A percentile compares a stretch with the other conserved stretches of the same genome.
These are phyloP conservation scores for Teleogryllus oceanicus DNA, from an alignment of 2,888 invertebrate genomes.

Conservation along the genomic window DNA sequence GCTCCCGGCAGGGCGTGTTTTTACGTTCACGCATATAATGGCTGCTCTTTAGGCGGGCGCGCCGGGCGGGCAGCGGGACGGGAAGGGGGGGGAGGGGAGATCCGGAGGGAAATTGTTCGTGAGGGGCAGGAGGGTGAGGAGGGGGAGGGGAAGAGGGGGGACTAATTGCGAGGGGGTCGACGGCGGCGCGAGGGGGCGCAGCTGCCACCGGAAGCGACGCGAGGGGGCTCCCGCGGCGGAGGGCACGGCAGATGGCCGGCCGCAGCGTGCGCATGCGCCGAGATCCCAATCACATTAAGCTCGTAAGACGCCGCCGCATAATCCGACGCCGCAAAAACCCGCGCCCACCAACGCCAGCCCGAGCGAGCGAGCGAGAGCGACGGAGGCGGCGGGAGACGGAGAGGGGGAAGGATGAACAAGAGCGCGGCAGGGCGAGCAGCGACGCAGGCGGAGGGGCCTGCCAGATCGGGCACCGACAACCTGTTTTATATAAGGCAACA, in stretches of 20 bases:
- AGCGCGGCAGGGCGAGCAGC: not conserved
- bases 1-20: not conserved
- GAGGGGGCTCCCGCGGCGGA: not conserved
- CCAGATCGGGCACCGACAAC: not conserved
- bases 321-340: constrained; percentile 30
- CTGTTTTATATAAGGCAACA: not conserved
- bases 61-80: not conserved
- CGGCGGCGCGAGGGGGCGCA: too few relatives aligned
- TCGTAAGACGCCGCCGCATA: constrained; percentile 28
- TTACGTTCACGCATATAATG: constrained; percentile 6
- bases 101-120: not conserved
- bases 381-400: constrained; percentile 12
- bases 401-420: constrained; percentile 26
- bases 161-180: too few relatives aligned
- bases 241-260: not conserved
- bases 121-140: not conserved
- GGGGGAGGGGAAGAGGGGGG: too few relatives aligned
- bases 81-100: not conserved
- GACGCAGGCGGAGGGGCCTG: not conserved
- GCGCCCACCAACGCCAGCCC: constrained; percentile 25
- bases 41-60: not conserved
- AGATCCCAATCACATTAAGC: constrained; percentile 25
- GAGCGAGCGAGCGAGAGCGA: not conserved
- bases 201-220: too few relatives aligned
- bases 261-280: not conserved